Evolutionary conservation across 2,797 vertebrate genomes (phyloP), one percentile per base, ranked within the genome.

Genomic region (Bovichtus variegatus): DNA sequence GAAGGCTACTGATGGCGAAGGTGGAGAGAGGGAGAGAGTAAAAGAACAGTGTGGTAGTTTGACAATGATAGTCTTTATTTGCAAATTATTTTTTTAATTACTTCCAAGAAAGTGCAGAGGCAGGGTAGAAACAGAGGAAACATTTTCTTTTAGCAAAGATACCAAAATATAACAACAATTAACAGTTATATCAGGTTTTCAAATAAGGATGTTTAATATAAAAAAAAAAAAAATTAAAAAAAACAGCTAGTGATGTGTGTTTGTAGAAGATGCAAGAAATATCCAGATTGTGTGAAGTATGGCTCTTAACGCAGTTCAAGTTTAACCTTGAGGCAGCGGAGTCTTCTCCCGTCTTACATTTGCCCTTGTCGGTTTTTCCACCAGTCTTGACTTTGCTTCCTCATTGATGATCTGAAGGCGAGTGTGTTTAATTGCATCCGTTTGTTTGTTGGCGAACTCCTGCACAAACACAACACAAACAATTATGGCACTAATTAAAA

Each of bases 401-500:
- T 92, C 65, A 81, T 78, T 92, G 92, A 91, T 90, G 88, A 89
- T 90, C 89, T 90, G 91, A 92, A 87, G 88, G 81, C 82, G 70
- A 84, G 66, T 76, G 84, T 69, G 84, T 91, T 93, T 94, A 95
- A 93, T 93, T 92, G 92, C 89, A 87, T 94, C 87, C 71, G 73
- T 90, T 93, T 94, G 90, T 94, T 94, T 94, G 89, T 85, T 74
- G 76, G 87, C 76, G 70, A 90, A 90, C 90, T 91, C 91, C 92
- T 95, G 92, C 90, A 80, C 82, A 92, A 94, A 95, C 90, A 93
- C 87, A 91, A 90, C 88, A 90, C 91, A 94, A 94, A 93, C 91
- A 94, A 93, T 94, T 93, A 93, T 79, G 87, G 88, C 81, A 84
- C 71, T 92, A 90, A 94, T 95, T 95, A 94, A 94, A 93, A 94